Percentiles rank a stretch among this genome's conserved stretches.
phyloP scores from a whole-genome alignment of 35 echinoderm and acorn worm species.

The Patiria miniata region DNA sequence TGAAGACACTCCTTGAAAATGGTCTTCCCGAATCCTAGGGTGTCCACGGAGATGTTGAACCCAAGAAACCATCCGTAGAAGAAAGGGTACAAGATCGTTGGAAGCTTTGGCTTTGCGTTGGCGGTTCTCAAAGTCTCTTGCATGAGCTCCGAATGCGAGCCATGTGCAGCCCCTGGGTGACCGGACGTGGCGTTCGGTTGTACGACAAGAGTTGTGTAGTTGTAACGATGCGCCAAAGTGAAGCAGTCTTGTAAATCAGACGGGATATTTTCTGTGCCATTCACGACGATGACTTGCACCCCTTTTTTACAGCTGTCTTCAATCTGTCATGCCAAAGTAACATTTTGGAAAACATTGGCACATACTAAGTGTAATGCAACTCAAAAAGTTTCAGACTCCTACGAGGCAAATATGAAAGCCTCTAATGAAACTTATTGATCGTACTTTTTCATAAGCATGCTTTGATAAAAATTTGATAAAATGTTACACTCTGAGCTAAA shows the following conservation, averaged over 20 bases:
- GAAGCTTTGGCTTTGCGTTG: background rate
- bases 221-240: constrained; percentile 12
- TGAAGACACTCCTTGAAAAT: constrained; percentile 39
- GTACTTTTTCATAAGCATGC: too few species aligned
- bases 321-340: background rate
- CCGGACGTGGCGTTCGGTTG: constrained; percentile 3
- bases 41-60: constrained; percentile 10
- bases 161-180: background rate
- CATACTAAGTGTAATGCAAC: background rate
- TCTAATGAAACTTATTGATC: too few species aligned
- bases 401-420: background rate
- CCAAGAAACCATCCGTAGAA: constrained; percentile 88
- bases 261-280: constrained; percentile 1
- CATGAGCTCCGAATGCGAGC: too few species aligned
- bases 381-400: background rate
- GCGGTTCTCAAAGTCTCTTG: background rate
- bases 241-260: constrained; percentile 29
- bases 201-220: constrained; percentile 41
- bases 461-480: too few species aligned
- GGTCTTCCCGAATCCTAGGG: background rate
- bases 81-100: constrained; percentile 37
- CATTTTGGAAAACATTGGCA: background rate
- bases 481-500: too few species aligned
- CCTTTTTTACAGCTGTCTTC: constrained; percentile 9
- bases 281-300: constrained; percentile 34